Base-by-base conservation (phyloP, 2,797 vertebrate genomes). In the Vultur gryphus region DNA sequence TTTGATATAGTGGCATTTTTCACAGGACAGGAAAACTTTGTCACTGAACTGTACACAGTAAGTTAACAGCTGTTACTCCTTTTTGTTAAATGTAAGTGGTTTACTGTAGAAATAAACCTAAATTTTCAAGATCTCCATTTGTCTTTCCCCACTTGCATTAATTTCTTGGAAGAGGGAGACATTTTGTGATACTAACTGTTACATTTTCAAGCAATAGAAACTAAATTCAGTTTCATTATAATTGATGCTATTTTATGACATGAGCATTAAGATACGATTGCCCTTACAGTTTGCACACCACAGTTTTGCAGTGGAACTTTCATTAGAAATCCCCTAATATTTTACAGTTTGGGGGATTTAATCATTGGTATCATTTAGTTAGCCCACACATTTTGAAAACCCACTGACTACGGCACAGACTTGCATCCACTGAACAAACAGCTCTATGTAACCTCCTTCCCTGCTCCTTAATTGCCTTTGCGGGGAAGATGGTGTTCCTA, bases 1-100 rank as follows among this genome's bases (percentile, higher is more conserved):
- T 96, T 95, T 91, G 88, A 91, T 89, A 93, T 79, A 79, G 73
- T 94, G 58, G 41, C 67, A 55, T 92, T 96, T 95, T 95, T 96
- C 87, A 93, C 69, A 78, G 79, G 58, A 58, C 89, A 95, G 92
- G 95, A 96, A 92, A 92, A 65, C 59, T 90, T 78, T 89, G 84
- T 89, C 51, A 77, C n/a, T 55, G 69, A 70, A 31, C 51, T 82
- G 14, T 64, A 24, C 6, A 5, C 0, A 4, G 5, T 67, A 46
- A 52, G 21, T 61, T 88, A 93, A 61, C 19, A 61, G 48, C 76
- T 91, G 19, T 75, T 72, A 72, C 10, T 89, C 6, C 43, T 82
- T 93, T 84, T 93, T 82, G 28, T 58, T 75, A 62, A 82, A 51
- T 54, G 2, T 13, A 51, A 59, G 18, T 43, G 28, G 7, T 54